Base-by-base conservation (phyloP, 2,888 invertebrate genomes). In the Eustalomyia histrio region DNA sequence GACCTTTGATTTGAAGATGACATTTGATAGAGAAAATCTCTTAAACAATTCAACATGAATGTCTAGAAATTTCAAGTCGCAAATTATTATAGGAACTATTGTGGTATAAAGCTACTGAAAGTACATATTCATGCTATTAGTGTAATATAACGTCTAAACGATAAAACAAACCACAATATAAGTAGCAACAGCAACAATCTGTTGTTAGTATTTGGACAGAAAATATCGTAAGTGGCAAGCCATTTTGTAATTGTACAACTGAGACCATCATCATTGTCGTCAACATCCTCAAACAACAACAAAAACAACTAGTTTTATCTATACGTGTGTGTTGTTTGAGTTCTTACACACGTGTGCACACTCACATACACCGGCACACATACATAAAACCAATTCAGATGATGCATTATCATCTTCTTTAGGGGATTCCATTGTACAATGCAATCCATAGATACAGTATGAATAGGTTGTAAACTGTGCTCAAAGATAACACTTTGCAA, bases 331-430 rank as follows among this genome's bases (percentile, higher is more conserved):
- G 0, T 61, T 21, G 16, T 73, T 10, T 57, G 12, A 63, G 21
- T 33, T 64, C 17, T 33, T 63, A 39, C n/a, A 52, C 53, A 72
- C 47, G 71, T 78, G 21, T 60, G 47, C 18, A 60, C 60, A 58
- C 47, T 35, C 52, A 67, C 78, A 72, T 35, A 29, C 7, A 29
- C n/a, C n/a, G n/a, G n/a, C n/a, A 47, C 52, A 67, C 78, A 72
- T 35, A 29, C 7, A 29, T 29, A 29, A 6, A 29, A 6, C 6
- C 43, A 55, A 16, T 39, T 73, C 47, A 14, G 21, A 50, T 79
- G 78, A 79, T 73, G 63, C 57, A 79, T 69, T 69, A 75, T 65
- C 74, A 17, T 24, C 35, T 53, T 17, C 52, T 52, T 74, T 47
- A 65, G 58, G 43, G 52, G 75, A 65, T 69, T 58, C 58, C 29